Base-by-base conservation (phyloP, 2,888 invertebrate species). In the Hypolimnas misippus region DNA sequence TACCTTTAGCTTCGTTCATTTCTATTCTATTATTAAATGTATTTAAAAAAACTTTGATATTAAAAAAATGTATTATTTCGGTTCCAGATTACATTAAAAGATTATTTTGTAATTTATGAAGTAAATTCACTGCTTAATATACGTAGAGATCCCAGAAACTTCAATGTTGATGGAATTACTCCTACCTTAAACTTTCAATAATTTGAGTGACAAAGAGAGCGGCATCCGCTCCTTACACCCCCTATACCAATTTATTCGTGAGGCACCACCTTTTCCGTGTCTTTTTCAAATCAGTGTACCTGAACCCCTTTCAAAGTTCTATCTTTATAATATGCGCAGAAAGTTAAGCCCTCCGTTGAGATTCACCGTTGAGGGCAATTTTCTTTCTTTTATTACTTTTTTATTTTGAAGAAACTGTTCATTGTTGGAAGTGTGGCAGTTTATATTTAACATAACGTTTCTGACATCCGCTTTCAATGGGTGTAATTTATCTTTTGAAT, bases 231-330 rank as follows among this genome's bases (percentile, higher is more conserved):
- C 12, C 21, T 33, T 14, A 42, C 52, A n/a, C 53, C 51, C 69
- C 46, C 33, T 53, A 56, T 59, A 56, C 49, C 51, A 59, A 65
- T 65, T 62, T 65, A 65, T 65, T 59, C 62, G 42, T 25, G 31
- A 42, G 55, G 64, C 49, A 53, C 67, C 67, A 64, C 67, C 67
- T 67, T 67, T 76, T 76, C 72, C 72, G 57, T 75, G 75, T 92
- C 82, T 84, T 77, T 73, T 78, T 77, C 78, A 81, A 84, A 84
- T 84, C 84, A 83, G 82, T 83, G 82, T 84, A 77, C 79, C 75
- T 83, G 79, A 83, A 86, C 86, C 89, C 87, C 87, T 87, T 87
- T 86, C 81, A 83, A 83, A 87, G 79, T 88, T 84, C 74, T 69
- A 58, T 70, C 74, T 76, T 82, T 78, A 81, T 86, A 86, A 86